A percentile compares a stretch with the other conserved stretches of the same genome.
Evolutionary conservation across 2,113 vertebrate genomes (phyloP).

Genomic region (Ammodramus savannarum): DNA sequence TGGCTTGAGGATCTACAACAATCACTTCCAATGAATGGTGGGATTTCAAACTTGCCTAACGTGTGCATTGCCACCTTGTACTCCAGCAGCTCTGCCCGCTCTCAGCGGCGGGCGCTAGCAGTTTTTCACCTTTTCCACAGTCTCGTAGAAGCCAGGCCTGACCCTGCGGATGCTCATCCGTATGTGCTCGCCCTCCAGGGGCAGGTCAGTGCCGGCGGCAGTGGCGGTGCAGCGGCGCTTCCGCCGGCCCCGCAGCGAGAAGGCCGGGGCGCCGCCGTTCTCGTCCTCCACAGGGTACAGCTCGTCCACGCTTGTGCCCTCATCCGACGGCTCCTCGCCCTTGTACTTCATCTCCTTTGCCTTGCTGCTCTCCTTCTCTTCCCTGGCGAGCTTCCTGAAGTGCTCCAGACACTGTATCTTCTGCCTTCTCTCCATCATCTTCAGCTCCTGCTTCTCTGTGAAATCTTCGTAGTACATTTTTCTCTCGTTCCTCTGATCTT

Average conservation of each 20-base stretch:
- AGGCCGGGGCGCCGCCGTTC: not conserved
- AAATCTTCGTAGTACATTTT: constrained; percentile 68
- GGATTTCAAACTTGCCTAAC: constrained; percentile 55
- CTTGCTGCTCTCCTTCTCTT: constrained; percentile 52
- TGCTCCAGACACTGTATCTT: constrained; percentile 64
- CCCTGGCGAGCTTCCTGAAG: constrained; percentile 62
- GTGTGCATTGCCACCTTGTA: constrained; percentile 28
- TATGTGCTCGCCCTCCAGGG: constrained; percentile 63
- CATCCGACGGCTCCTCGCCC: constrained; percentile 14
- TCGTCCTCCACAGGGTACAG: not conserved
- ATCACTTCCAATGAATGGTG: constrained; percentile 33
- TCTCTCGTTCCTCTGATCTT: constrained; percentile 63
- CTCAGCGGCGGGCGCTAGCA: not conserved
- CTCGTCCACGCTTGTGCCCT: constrained; percentile 49
- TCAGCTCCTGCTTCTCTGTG: constrained; percentile 59
- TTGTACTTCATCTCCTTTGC: not conserved
- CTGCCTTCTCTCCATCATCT: constrained; percentile 62
- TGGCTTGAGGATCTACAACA: constrained; percentile 37
- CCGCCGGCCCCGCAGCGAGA: constrained; percentile 53
- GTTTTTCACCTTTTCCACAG: constrained; percentile 68
- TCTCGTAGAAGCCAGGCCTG: constrained; percentile 69
- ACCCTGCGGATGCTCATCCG: constrained; percentile 69
- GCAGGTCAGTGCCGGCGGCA: not conserved
- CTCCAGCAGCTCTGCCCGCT: constrained; percentile 42
- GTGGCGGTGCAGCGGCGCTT: constrained; percentile 10